phyloP scores from a whole-genome alignment of 1,140 invertebrate genomes.

The Drosophila nebulosa region DNA sequence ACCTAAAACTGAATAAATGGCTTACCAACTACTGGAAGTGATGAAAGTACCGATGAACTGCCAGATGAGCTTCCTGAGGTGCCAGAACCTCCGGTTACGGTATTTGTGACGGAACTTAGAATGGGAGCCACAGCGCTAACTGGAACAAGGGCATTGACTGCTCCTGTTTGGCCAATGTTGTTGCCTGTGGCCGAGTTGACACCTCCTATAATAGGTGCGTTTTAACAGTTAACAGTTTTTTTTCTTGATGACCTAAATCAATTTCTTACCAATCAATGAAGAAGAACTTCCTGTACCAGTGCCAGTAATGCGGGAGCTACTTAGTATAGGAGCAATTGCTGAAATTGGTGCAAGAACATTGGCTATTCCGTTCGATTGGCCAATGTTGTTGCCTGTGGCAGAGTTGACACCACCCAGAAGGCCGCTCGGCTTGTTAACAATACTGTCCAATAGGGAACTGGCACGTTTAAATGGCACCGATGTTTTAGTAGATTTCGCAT shows the following conservation, averaged over 20 bases:
- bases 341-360: neutral
- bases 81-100: neutral
- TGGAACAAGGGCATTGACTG: neutral
- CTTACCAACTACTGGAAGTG: too few relatives aligned
- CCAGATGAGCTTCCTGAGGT: neutral
- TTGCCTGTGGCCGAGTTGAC: neutral
- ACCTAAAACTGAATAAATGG: neutral
- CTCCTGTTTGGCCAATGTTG: neutral
- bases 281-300: too few relatives aligned
- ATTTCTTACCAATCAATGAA: neutral
- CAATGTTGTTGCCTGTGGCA: neutral
- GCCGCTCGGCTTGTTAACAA: neutral
- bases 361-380: too few relatives aligned
- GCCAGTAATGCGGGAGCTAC: too few relatives aligned
- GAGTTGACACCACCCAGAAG: neutral
- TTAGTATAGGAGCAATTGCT: neutral
- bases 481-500: conserved; percentile 1
- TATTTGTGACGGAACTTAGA: neutral
- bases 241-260: neutral
- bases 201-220: neutral
- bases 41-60: too few relatives aligned
- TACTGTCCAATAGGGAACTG: neutral
- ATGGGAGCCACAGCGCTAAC: neutral
- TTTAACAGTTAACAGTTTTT: neutral
- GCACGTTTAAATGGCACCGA: conserved; percentile 34